Evolutionary conservation across 2,888 invertebrate species (phyloP), one percentile per base, ranked within the genome.

Genomic region (Sacculina carcini): DNA sequence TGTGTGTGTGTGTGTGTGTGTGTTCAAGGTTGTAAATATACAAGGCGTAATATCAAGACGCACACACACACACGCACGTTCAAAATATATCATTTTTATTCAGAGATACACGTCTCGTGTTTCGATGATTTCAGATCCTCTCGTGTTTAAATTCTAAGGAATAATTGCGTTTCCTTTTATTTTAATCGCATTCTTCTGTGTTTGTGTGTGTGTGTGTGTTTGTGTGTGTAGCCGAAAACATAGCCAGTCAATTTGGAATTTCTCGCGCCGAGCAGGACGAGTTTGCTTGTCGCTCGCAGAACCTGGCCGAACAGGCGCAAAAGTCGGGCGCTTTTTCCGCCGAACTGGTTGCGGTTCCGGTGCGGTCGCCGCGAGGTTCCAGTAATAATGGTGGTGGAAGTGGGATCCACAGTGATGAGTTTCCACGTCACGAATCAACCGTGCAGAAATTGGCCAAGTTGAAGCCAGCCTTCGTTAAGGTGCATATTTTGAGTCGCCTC

Each of bases 301-400:
- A 68, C 44, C 74, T 73, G 61, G 71, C 75, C 32, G 73, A 73
- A 57, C 61, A 59, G 14, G 78, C 83, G 1, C 72, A 74, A 58
- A 65, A 69, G 48, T 68, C 67, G 54, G 77, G 77, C 1, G 65
- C 70, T 58, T 83, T 84, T 61, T 63, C 69, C 2, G 70, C 73
- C 40, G 84, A 85, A 71, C 79, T 83, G 53, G 71, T 78, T 39
- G 70, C 77, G 0, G 75, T 84, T 1, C 63, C 67, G 39, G 64
- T 79, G 24, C 62, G 51, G 3, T 39, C 54, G 14, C 44, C 55
- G 23, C 51, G 52, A n/a, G 53, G 51, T 12, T 24, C 48, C 21
- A n/a, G n/a, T n/a, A n/a, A n/a, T n/a, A n/a, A n/a, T n/a, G n/a
- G n/a, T n/a, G n/a, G n/a, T n/a, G n/a, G n/a, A n/a, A 7, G 6